phyloP scores from a whole-genome alignment of 2,797 vertebrate species.

The Glossophaga mutica region DNA sequence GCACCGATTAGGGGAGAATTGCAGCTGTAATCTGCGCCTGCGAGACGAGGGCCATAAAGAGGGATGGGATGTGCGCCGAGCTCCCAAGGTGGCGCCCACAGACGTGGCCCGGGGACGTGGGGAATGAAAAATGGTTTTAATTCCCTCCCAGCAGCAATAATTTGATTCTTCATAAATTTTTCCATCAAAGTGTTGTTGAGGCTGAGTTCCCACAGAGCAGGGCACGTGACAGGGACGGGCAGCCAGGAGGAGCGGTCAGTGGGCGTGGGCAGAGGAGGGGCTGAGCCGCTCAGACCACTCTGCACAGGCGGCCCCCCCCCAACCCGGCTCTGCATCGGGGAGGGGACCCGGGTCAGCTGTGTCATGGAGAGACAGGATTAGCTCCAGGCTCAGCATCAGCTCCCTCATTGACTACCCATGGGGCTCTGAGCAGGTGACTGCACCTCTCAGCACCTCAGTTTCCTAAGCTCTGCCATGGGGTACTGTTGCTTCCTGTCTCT shows the following conservation, averaged over 20 bases:
- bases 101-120: slow-evolving; percentile 84
- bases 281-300: not conserved
- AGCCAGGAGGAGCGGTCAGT: slow-evolving; percentile 74
- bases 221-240: slow-evolving; percentile 72
- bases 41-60: slow-evolving; percentile 84
- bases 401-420: fast-evolving
- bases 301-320: not conserved
- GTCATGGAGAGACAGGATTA: fast-evolving
- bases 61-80: slow-evolving; percentile 82
- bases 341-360: not conserved
- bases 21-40: slow-evolving; percentile 85
- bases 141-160: slow-evolving; percentile 88
- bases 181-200: slow-evolving; percentile 85
- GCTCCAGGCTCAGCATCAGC: not conserved
- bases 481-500: not conserved
- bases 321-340: fast-evolving
- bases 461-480: slow-evolving; percentile 41
- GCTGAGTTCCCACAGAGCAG: slow-evolving; percentile 79
- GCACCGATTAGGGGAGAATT: slow-evolving; percentile 87
- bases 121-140: slow-evolving; percentile 91
- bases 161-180: slow-evolving; percentile 90
- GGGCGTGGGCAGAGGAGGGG: slow-evolving; percentile 11
- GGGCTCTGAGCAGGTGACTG: not conserved
- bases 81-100: slow-evolving; percentile 86
- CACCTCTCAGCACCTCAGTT: not conserved